Conservation (phyloP, 2,888 invertebrate genomes). For the Heliconius aoede region DNA sequence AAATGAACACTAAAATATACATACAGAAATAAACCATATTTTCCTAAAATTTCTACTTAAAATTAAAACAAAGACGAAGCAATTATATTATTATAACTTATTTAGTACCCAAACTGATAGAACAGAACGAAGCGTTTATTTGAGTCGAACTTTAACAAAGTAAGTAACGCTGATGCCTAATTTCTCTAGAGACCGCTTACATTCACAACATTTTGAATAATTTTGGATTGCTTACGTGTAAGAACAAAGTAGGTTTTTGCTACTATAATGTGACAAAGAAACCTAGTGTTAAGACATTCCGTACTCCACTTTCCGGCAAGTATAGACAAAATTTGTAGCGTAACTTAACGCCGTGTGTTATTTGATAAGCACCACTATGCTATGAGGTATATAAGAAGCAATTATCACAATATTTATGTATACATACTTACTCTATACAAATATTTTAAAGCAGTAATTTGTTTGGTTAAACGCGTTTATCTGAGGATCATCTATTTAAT, state of each 20-base stretch:
- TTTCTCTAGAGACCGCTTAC: conserved; percentile 13
- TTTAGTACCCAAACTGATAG: background rate
- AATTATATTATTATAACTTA: background rate
- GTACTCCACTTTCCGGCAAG: background rate
- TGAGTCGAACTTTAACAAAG: background rate
- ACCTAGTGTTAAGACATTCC: background rate
- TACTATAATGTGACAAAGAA: background rate
- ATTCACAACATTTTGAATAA: background rate
- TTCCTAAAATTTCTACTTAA: background rate
- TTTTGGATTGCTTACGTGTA: background rate
- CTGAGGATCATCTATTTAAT: no score
- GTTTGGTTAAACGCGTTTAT: no score
- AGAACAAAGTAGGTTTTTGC: no score
- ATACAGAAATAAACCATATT: background rate
- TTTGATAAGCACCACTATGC: no score
- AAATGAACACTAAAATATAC: background rate
- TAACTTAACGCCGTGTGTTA: no score
- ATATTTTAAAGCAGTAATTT: no score
- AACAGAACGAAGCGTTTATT: background rate
- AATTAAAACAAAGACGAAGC: background rate
- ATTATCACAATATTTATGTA: no score
- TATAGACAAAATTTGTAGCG: background rate
- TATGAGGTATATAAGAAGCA: no score
- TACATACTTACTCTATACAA: no score
- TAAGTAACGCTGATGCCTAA: conserved; percentile 3